These are phyloP conservation scores for Tipula lateralis DNA, from an alignment of 2,888 invertebrate genomes.

Conservation along the genomic window DNA sequence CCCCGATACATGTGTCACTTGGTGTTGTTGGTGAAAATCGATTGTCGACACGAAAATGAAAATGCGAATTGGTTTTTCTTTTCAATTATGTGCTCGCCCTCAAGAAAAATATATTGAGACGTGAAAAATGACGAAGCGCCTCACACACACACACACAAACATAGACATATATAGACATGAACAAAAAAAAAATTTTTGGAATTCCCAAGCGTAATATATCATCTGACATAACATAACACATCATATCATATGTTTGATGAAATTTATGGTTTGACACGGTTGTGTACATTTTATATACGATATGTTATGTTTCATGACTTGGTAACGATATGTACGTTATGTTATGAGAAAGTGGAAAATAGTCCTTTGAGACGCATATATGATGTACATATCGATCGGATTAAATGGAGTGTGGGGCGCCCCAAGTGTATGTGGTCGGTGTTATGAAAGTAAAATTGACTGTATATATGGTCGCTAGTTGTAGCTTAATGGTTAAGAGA, in stretches of 20 bases:
- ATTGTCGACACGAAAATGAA: not conserved
- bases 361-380: not conserved
- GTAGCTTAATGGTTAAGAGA: no score
- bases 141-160: not conserved
- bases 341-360: not conserved
- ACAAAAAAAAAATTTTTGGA: not conserved
- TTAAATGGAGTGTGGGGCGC: not conserved
- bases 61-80: not conserved
- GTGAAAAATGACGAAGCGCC: not conserved
- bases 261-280: not conserved
- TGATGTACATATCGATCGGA: not conserved
- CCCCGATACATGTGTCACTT: not conserved
- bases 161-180: no score
- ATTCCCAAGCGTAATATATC: not conserved
- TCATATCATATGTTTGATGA: not conserved
- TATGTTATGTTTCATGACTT: not conserved
- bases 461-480: no score
- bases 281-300: not conserved
- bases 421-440: no score
- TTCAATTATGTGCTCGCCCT: not conserved
- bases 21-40: not conserved
- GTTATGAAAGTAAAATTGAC: no score
- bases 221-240: not conserved
- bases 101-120: not conserved
- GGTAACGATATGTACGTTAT: not conserved